These are phyloP conservation scores for Ennomos fuscantarius DNA, from an alignment of 2,888 invertebrate species.

Conservation along the genomic window DNA sequence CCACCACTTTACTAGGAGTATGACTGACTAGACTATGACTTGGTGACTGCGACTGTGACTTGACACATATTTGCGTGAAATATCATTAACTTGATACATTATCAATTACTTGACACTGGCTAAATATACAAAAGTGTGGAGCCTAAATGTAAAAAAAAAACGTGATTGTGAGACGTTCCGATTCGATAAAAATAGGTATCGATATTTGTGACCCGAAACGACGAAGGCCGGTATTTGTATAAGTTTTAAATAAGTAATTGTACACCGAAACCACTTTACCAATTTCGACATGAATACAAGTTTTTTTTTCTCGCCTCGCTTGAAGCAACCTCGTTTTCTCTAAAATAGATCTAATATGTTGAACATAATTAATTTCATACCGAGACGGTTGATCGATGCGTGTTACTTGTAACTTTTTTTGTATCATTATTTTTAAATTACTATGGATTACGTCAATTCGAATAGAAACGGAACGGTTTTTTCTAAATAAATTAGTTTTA, in stretches of 20 bases:
- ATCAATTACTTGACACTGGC: too few species aligned
- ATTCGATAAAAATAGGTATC: conserved; percentile 48
- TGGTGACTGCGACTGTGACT: too few species aligned
- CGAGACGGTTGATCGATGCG: conserved; percentile 78
- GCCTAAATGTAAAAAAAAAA: too few species aligned
- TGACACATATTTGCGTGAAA: too few species aligned
- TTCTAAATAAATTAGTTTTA: conserved; percentile 68
- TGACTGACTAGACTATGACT: too few species aligned
- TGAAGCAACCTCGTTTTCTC: conserved; percentile 79
- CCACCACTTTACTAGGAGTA: too few species aligned
- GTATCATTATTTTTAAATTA: conserved; percentile 82
- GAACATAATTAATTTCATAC: conserved; percentile 82
- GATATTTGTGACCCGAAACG: conserved; percentile 52
- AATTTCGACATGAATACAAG: conserved; percentile 79
- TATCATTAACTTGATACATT: too few species aligned
- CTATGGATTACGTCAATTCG: conserved; percentile 75
- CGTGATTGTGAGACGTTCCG: conserved; percentile 53
- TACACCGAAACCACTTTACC: conserved; percentile 74
- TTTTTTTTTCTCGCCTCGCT: conserved; percentile 68
- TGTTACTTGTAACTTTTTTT: conserved; percentile 68
- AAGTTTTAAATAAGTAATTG: conserved; percentile 81
- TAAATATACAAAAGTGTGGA: too few species aligned
- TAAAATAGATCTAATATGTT: conserved; percentile 83
- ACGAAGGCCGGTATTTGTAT: conserved; percentile 72
- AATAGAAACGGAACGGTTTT: conserved; percentile 66